Conservation (phyloP, 2,888 invertebrate species). For the Tachina lurida region DNA sequence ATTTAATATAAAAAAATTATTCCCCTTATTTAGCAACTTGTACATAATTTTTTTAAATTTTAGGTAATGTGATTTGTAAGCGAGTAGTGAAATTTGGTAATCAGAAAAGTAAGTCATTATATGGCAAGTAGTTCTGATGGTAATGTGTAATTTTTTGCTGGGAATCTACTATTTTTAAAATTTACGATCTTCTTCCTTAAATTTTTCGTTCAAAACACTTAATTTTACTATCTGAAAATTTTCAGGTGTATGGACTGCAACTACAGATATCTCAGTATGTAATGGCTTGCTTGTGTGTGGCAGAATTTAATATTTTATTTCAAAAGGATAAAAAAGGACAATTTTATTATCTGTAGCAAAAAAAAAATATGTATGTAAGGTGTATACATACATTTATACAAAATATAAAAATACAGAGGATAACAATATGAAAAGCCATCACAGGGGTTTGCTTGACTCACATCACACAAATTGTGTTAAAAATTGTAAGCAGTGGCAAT, state of each 20-base stretch:
- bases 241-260: conserved; percentile 43
- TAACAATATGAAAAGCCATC: conserved; percentile 56
- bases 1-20: too few relatives aligned
- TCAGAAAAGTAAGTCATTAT: too few relatives aligned
- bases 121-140: too few relatives aligned
- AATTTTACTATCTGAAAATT: conserved; percentile 13
- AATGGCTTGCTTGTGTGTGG: conserved; percentile 43
- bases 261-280: conserved; percentile 23
- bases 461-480: background rate
- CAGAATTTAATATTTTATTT: conserved; percentile 55
- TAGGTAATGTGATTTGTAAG: too few relatives aligned
- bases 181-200: too few relatives aligned
- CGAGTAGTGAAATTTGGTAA: too few relatives aligned
- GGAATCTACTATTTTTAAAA: too few relatives aligned
- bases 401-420: conserved; percentile 31
- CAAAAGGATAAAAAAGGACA: conserved; percentile 63
- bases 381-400: background rate
- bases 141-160: too few relatives aligned
- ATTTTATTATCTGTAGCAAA: conserved; percentile 57
- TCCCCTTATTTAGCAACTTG: too few relatives aligned
- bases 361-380: background rate
- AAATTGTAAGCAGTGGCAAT: background rate
- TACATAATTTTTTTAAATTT: too few relatives aligned
- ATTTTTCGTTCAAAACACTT: background rate
- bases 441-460: conserved; percentile 51